Base-by-base conservation (phyloP, 2,888 invertebrate genomes). In the Drosophila demipolita region DNA sequence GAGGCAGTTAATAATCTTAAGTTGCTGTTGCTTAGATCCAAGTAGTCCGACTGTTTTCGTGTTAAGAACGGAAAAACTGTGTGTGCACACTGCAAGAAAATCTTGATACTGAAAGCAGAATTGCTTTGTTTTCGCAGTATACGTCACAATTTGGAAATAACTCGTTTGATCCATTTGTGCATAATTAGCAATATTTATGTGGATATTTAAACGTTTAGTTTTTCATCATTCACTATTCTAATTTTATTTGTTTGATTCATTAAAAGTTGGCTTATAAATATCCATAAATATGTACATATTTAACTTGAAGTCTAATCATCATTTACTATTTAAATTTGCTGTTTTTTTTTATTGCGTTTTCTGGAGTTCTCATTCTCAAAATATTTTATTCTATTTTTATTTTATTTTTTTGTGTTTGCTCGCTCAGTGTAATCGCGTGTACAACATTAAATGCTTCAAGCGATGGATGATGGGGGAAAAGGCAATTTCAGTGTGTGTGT, bases 1-100 rank as follows among this genome's bases (percentile, higher is more conserved):
- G 75, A 85, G 75, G 78, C 79, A 73, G 82, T 84, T 81, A 81
- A 83, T 78, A 81, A 83, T 81, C 83, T 72, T 67, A 72, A 77
- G 78, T 74, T 71, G 73, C 66, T 82, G 65, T 79, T 66, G 80
- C 80, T 64, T 73, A 82, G 59, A 80, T 66, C 58, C 66, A 55
- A 67, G 59, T 38, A 38, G 50, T 40, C 12, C 6, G 57, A 23
- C 23, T 53, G 61, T 58, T 61, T 65, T 70, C 26, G 36, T 64
- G 59, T 36, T n/a, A 61, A 73, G 59, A 65, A 69, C 63, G 50
- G 53, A 69, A 58, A 61, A 50, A 32, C 63, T 40, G 35, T 72
- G 40, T 60, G 61, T 52, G 29, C 72, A 35, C 82, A 80, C 70
- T 64, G 70, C 2, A 26, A 54, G 53, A 73, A 77, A 77, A 15